Evolutionary conservation across 2,797 vertebrate species (phyloP), one percentile per base, ranked within the genome.

Genomic region (Schizothorax lantsangensis): DNA sequence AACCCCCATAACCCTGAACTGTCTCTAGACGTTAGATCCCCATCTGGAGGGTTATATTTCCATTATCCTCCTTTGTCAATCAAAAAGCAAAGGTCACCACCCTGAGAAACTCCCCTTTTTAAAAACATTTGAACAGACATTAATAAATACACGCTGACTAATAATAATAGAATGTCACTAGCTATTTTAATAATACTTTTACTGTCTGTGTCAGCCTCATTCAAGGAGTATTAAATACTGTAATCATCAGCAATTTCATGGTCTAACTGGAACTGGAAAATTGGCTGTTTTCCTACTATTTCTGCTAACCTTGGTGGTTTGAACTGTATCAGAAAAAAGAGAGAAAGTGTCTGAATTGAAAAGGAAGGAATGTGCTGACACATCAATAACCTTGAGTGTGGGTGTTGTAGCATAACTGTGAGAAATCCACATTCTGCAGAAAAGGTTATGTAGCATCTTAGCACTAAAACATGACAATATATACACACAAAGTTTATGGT

Each of bases 261-360:
- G 9, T 72, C 26, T 83, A 23, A 17, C 74, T 73, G 72, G 47
- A 23, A 17, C 74, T 73, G 72, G 47, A 79, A 69, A 57, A 19
- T n/a, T 66, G 59, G 38, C 33, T 23, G 45, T 54, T 79, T 75
- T 75, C 59, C 52, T 33, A 80, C 11, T 69, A n/a, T 59, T 74
- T 84, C 47, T 45, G 45, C 78, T 66, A 68, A 85, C 71, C 47
- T 81, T 69, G 75, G 77, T 57, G 52, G n/a, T 74, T 73, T 80
- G 68, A 73, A 84, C 79, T 72, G 64, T 72, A 80, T 84, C 21
- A 49, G 57, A 33, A 33, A 90, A 84, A 89, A 86, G 14, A 77
- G 62, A 59, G 71, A 54, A 54, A 40, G 52, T 43, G 33, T 33
- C 36, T 47, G 71, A 84, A 57, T 66, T 64, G n/a, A 62, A 86